phyloP scores from a whole-genome alignment of 2,797 vertebrate species.

The Sebastes taczanowskii region DNA sequence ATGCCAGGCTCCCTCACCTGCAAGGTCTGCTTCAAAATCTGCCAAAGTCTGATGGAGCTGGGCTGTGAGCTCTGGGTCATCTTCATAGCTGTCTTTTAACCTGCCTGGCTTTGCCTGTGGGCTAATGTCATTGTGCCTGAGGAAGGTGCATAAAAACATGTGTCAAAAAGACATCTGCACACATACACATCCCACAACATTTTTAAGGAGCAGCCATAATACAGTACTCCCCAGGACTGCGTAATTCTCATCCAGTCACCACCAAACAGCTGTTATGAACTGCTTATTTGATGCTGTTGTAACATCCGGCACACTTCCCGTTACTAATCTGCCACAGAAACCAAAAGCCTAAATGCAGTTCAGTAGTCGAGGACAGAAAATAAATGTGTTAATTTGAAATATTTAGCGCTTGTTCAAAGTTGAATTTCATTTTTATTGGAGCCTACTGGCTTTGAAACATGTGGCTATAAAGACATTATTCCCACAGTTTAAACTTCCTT shows the following conservation, averaged over 20 bases:
- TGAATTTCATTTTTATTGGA: constrained; percentile 53
- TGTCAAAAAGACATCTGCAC: constrained; percentile 14
- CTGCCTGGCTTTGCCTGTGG: constrained; percentile 43
- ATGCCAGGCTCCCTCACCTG: constrained; percentile 72
- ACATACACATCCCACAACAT: neutral
- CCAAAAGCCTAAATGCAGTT: constrained; percentile 44
- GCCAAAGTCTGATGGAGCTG: constrained; percentile 81
- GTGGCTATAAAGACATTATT: constrained; percentile 60
- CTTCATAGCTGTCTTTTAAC: constrained; percentile 60
- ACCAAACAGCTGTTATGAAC: constrained; percentile 29
- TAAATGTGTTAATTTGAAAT: constrained; percentile 35
- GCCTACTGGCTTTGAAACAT: constrained; percentile 51
- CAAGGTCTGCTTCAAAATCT: constrained; percentile 83
- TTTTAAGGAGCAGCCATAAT: neutral
- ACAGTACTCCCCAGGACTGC: neutral
- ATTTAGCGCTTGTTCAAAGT: constrained; percentile 39
- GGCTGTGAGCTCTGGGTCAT: constrained; percentile 72
- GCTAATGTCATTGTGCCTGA: constrained; percentile 62
- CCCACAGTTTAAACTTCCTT: constrained; percentile 51
- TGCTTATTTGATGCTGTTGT: constrained; percentile 13
- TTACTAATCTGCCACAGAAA: constrained; percentile 34
- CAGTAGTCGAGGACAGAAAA: constrained; percentile 37
- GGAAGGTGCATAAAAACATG: neutral
- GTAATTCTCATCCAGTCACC: constrained; percentile 11
- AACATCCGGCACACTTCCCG: constrained; percentile 19